Evolutionary conservation across 2,797 vertebrate species (phyloP).

Genomic region (Eulemur albifrons): DNA sequence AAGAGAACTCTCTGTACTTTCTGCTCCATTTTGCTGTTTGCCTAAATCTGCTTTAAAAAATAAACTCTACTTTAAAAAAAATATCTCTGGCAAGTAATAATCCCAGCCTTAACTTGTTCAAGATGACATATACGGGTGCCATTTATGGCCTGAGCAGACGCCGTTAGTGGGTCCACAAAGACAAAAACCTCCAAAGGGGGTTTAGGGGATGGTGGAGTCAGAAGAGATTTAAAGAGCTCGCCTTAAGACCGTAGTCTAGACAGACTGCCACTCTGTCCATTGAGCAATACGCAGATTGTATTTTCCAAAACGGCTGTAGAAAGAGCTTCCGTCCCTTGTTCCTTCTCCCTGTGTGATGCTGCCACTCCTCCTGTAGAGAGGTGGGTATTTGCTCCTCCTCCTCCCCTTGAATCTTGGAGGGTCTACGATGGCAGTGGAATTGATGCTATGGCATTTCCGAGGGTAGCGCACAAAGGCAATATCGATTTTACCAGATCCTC

Average conservation of each 20-base stretch:
- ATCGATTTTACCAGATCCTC: not conserved
- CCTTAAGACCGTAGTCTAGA: not conserved
- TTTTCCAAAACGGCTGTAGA: not conserved
- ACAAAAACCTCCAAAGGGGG: not conserved
- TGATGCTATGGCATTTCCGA: not conserved
- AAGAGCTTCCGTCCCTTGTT: not conserved
- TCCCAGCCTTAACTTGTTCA: not conserved
- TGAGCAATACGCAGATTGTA: not conserved
- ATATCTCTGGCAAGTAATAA: not conserved
- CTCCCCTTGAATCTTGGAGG: not conserved
- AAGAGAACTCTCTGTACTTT: not conserved
- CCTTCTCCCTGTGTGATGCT: not conserved
- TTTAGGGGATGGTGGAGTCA: not conserved
- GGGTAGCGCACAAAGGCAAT: not conserved
- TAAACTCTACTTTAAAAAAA: not conserved
- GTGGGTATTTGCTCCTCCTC: not conserved
- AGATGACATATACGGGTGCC: not conserved
- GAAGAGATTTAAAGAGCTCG: not conserved
- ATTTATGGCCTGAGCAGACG: not conserved
- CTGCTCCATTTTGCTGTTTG: not conserved
- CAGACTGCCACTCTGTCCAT: rapidly evolving
- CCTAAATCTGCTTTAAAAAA: not conserved
- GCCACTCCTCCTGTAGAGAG: not conserved
- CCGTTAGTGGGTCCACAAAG: not conserved
- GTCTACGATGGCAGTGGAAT: not conserved